These are phyloP conservation scores for Nasonia longicornis DNA, from an alignment of 1,140 invertebrate genomes.

Conservation along the genomic window DNA sequence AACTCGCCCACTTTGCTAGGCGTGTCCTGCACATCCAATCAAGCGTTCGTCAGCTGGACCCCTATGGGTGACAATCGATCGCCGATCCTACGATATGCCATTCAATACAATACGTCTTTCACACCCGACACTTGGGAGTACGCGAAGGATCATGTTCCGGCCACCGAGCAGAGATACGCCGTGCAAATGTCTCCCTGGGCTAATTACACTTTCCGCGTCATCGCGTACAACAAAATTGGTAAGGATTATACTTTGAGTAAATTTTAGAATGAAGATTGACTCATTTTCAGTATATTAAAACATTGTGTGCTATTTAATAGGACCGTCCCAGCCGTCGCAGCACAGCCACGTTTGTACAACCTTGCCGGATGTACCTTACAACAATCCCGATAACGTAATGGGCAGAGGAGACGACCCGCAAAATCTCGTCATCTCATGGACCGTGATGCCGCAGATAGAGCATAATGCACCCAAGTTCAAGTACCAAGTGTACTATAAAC, in stretches of 20 bases:
- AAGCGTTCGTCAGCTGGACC: slow-evolving; percentile 85
- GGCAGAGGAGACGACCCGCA: slow-evolving; percentile 88
- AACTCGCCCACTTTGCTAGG: slow-evolving; percentile 82
- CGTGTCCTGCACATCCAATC: slow-evolving; percentile 77
- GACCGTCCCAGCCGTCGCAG: slow-evolving; percentile 85
- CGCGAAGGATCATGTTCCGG: slow-evolving; percentile 80
- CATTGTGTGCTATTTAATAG: slow-evolving; percentile 45
- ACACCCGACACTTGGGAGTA: slow-evolving; percentile 92
- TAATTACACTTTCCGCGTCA: slow-evolving; percentile 96
- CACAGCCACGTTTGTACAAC: slow-evolving; percentile 88
- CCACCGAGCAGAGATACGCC: slow-evolving; percentile 82
- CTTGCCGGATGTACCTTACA: slow-evolving; percentile 87
- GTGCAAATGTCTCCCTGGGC: slow-evolving; percentile 90
- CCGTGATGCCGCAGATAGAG: slow-evolving; percentile 95
- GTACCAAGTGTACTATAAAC: slow-evolving; percentile 90
- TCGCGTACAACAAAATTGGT: slow-evolving; percentile 93
- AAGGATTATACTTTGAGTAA: slow-evolving; percentile 30
- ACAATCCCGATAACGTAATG: slow-evolving; percentile 95
- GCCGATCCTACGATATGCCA: slow-evolving; percentile 90
- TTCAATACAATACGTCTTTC: slow-evolving; percentile 96
- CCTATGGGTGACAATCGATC: slow-evolving; percentile 94
- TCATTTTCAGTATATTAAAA: not conserved
- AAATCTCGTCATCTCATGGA: slow-evolving; percentile 96
- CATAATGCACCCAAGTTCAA: slow-evolving; percentile 95
- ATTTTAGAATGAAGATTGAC: slow-evolving; percentile 10